Evolutionary conservation across 2,888 invertebrate species (phyloP), one percentile per base, ranked within the genome.

Genomic region (Tanytarsus gracilentus): DNA sequence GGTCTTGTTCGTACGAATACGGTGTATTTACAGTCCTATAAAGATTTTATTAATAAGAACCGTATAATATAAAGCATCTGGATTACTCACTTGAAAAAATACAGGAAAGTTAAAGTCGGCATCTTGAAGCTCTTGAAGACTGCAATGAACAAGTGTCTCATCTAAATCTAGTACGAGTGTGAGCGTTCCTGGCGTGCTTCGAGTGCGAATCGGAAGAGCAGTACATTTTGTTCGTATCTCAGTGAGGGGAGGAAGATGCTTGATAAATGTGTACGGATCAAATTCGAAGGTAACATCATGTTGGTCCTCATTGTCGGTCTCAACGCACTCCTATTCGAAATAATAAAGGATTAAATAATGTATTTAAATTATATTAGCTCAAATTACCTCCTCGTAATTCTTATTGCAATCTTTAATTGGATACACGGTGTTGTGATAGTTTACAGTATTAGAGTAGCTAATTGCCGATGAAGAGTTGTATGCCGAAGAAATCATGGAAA

Each of bases 71-170:
- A 48, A 49, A 25, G 21, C 11, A 16, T 50, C n/a, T 33, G 9
- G 3, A 8, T 23, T 11, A 27, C 61, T 59, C 63, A 68, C 86
- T 74, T 90, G 88, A 74, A 88, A 95, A 29, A 85, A 77, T 30
- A 96, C 95, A 0, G 94, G 94, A 74, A 97, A 96, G 65, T 90
- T 86, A 74, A 96, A 91, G 66, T 91, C 88, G 0, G 95, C 94
- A 71, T 95, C 95, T 0, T 89, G 85, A 62, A 96, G 75, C 74
- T 93, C 92, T 67, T 90, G 89, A 2, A 96, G 79, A 66, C 93
- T 93, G 73, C 96, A 96, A 71, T 96, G 96, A 2, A 96, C 96
- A 67, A 97, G 75, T 0, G 96, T 97, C 76, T 97, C 96, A 73
- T 97, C 96, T 63, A 84, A 69, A 67, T 83, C 83, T 50, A 78